Percentiles rank a stretch among this genome's conserved stretches.
Conservation (phyloP, 1,140 invertebrate species). For the Psix sp. region DNA sequence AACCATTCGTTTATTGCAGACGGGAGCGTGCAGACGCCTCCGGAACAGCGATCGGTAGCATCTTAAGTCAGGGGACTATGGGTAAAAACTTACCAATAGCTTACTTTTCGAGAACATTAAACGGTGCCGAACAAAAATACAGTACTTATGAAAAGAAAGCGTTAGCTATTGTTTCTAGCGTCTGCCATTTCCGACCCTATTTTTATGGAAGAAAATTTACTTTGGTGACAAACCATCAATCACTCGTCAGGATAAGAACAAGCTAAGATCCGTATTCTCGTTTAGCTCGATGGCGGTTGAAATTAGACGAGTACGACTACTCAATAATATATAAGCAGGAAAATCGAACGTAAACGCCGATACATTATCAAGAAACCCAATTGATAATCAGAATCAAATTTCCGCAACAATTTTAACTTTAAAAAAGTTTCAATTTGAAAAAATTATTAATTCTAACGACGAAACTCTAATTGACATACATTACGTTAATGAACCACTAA, state of each 20-base stretch:
- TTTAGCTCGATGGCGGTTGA: too few species aligned
- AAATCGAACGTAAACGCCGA: too few species aligned
- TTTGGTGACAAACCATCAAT: too few species aligned
- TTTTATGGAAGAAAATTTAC: constrained; percentile 1
- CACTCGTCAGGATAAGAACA: not conserved
- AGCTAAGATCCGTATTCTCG: not conserved
- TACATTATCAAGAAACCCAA: too few species aligned
- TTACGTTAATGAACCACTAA: too few species aligned
- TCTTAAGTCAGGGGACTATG: constrained; percentile 3
- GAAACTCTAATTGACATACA: too few species aligned
- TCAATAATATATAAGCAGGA: too few species aligned
- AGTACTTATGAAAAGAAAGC: constrained; percentile 6
- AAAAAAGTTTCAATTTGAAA: too few species aligned
- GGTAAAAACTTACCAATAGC: constrained; percentile 4
- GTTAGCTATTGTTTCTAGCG: not conserved
- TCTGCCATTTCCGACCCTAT: constrained; percentile 1
- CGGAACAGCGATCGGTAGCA: not conserved
- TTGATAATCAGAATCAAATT: too few species aligned
- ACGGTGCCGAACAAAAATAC: not conserved
- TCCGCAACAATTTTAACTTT: too few species aligned
- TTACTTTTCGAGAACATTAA: constrained; percentile 5
- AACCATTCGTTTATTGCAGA: not conserved
- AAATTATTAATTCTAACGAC: too few species aligned
- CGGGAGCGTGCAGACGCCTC: constrained; percentile 4
- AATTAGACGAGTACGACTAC: too few species aligned